Evolutionary conservation across 1,140 invertebrate species (phyloP), one percentile per base, ranked within the genome.

Genomic region (Drosophila tani): DNA sequence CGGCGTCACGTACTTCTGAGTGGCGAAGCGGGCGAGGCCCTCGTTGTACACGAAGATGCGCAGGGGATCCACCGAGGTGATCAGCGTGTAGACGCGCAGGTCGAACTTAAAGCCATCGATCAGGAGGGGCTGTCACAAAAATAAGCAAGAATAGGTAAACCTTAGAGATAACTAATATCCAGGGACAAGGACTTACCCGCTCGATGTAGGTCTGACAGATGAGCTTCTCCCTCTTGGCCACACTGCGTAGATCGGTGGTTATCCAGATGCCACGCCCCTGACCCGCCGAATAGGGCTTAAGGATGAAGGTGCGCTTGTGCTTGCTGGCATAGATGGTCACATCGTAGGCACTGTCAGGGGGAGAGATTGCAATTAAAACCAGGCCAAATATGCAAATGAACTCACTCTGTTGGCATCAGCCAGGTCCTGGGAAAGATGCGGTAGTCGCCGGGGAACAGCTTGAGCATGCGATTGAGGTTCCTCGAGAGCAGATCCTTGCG

Each of bases 71-170:
- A 98, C 97, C 0, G 97, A 98, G 0, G 98, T 99, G 56, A 99
- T 96, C 8, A 99, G 94, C 0, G 97, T 96, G 92, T 99, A 99
- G n/a, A 99, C 95, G 57, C 99, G 94, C 29, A 99, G 95, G 93
- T 99, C 99, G 94, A 99, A 99, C 94, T 99, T 99, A 90, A 97
- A 99, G 19, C 97, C 98, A 93, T 99, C 98, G 41, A 99, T 97
- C 0, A 99, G 94, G 86, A 97, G 98, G 0, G 97, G 97, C 21
- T 24, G 21, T 24, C 21, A 24, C 21, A 3, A 24, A 24, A 24
- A 24, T 24, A 24, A 0, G 21, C 21, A 2, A 21, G 2, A 21
- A 21, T 21, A 21, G 21, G 3, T 24, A 24, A 24, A 24, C 21
- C 11, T 46, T 17, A 4, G 8, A 15, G 3, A 24, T 5, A 8